Conservation (phyloP, 1,140 invertebrate species). For the Littorina saxatilis region DNA sequence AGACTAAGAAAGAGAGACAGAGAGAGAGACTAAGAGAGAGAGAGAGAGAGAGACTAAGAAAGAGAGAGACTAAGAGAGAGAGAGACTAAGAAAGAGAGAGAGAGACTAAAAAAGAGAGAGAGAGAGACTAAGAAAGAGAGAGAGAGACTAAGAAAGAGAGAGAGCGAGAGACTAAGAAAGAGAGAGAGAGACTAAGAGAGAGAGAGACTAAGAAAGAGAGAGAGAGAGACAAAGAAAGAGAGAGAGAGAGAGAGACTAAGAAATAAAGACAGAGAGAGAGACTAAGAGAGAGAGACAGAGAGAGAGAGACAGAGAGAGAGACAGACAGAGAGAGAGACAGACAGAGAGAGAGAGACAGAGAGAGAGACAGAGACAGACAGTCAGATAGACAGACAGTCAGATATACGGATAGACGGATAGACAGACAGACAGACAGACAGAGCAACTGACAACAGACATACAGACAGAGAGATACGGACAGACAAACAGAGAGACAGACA, state of each 20-base stretch:
- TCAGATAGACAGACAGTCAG: background rate
- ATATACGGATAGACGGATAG: background rate
- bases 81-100: too few relatives aligned
- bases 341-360: background rate
- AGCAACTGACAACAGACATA: too few relatives aligned
- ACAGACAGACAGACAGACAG: background rate
- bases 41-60: too few relatives aligned
- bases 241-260: background rate
- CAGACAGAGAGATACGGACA: background rate
- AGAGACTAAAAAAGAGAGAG: background rate
- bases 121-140: too few relatives aligned
- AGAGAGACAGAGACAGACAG: background rate
- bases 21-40: too few relatives aligned
- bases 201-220: too few relatives aligned
- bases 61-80: too few relatives aligned
- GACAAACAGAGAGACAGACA: background rate
- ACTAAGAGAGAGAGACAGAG: background rate
- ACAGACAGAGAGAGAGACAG: background rate
- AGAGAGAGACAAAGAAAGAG: constrained; percentile 5
- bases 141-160: too few relatives aligned
- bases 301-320: background rate
- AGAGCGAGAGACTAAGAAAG: too few relatives aligned
- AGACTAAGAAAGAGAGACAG: too few relatives aligned
- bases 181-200: too few relatives aligned
- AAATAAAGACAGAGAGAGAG: too few relatives aligned